phyloP scores from a whole-genome alignment of 2,113 vertebrate genomes.

The Eupsittula cactorum region DNA sequence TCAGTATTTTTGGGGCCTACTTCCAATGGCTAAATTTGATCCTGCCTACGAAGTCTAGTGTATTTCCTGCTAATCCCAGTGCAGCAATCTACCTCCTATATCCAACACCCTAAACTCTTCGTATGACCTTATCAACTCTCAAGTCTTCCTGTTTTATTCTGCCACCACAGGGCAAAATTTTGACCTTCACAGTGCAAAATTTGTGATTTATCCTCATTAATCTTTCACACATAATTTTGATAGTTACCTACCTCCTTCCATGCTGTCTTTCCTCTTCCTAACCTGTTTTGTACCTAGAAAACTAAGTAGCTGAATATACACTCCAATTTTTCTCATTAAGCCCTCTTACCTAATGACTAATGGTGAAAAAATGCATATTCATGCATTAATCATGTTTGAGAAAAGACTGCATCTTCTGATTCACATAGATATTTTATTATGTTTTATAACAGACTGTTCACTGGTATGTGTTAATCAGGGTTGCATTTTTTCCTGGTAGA shows the following conservation, averaged over 20 bases:
- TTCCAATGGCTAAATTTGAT: background rate
- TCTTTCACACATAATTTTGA: background rate
- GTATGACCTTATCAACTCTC: background rate
- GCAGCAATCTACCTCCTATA: background rate
- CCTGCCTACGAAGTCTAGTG: background rate
- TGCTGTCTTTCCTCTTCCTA: background rate
- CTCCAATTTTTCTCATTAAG: background rate
- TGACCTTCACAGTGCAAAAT: background rate
- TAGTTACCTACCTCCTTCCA: background rate
- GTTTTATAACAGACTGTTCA: background rate
- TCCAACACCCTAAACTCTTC: background rate
- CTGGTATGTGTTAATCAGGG: background rate
- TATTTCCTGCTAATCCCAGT: background rate
- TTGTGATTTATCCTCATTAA: background rate
- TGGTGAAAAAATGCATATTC: background rate
- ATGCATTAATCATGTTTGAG: background rate
- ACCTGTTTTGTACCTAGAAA: background rate
- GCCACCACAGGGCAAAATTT: background rate
- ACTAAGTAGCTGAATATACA: background rate
- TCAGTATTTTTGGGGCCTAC: background rate
- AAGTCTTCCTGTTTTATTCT: background rate
- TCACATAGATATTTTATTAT: background rate
- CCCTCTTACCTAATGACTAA: background rate
- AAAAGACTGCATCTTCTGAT: background rate
- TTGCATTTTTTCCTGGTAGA: background rate